These are phyloP conservation scores for Portevinia maculata DNA, from an alignment of 2,888 invertebrate species.

Conservation along the genomic window DNA sequence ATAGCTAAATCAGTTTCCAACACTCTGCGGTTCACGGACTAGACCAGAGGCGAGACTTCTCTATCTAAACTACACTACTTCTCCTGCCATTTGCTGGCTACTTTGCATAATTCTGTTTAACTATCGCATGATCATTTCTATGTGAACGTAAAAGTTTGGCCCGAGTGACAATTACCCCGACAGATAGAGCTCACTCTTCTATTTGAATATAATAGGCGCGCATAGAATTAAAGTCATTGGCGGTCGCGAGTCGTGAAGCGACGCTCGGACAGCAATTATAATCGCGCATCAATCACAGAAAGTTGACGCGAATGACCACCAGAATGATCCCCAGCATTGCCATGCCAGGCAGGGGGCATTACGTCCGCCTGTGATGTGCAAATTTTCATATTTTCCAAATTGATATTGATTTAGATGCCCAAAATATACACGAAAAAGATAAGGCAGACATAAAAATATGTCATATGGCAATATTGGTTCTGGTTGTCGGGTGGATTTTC, in stretches of 20 bases:
- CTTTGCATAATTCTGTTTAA: slow-evolving; percentile 69
- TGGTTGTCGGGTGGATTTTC: slow-evolving; percentile 9
- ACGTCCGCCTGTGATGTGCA: neutral
- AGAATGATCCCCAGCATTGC: slow-evolving; percentile 48
- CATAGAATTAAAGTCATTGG: slow-evolving; percentile 41
- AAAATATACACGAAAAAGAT: slow-evolving; percentile 5
- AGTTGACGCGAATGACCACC: slow-evolving; percentile 56
- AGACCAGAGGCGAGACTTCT: neutral
- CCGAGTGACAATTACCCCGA: slow-evolving; percentile 50
- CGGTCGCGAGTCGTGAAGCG: too few species aligned
- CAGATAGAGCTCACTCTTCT: slow-evolving; percentile 2
- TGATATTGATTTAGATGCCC: slow-evolving; percentile 64
- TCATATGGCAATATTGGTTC: too few species aligned
- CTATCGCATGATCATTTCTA: slow-evolving; percentile 35
- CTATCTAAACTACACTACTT: neutral
- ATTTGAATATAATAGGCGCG: neutral
- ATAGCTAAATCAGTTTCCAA: slow-evolving; percentile 65
- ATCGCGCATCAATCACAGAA: slow-evolving; percentile 61
- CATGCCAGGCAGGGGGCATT: neutral
- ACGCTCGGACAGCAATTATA: slow-evolving; percentile 50
- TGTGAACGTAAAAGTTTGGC: slow-evolving; percentile 35
- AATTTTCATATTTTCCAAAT: slow-evolving; percentile 62
- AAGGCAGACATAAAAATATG: too few species aligned
- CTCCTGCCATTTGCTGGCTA: slow-evolving; percentile 2
- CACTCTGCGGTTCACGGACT: slow-evolving; percentile 26